Base-by-base conservation (phyloP, 2,797 vertebrate genomes). In the Prunella strophiata region DNA sequence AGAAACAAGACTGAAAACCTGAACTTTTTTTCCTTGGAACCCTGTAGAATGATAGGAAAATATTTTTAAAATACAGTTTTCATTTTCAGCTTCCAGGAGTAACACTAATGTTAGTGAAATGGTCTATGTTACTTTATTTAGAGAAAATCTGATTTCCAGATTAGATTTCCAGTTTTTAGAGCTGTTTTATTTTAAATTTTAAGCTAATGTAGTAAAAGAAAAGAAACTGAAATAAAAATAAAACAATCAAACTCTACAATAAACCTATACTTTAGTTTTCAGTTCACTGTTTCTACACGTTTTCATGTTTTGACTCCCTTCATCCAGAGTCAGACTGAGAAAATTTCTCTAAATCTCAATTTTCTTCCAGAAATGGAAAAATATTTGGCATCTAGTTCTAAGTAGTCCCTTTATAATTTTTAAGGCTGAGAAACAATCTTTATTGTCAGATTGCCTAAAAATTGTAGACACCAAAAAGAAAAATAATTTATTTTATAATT, bases 1-100 rank as follows among this genome's bases (percentile, higher is more conserved):
- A 91, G 88, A 92, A 94, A 86, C 12, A 54, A 90, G 88, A 81
- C 32, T 58, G 76, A 75, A 94, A 92, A 88, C n/a, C 32, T 66
- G 54, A 90, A 65, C 12, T 30, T 82, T 34, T 89, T 85, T 77
- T n/a, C 34, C 5, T 48, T 85, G 73, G 62, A 86, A 83, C 13
- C 29, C 59, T 72, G 66, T 62, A 65, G 58, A 75, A 86, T 72
- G 27, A 72, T 8, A 72, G 5, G 12, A 83, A 89, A 89, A 85
- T 79, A 58, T 74, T 93, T 85, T 80, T 40, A 16, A 93, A 79
- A 74, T 34, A 4, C 2, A 13, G 26, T 81, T 93, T 83, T 74
- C 5, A 42, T 82, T 93, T 90, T 68, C 65, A 89, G 38, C 58
- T 89, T 91, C 30, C 34, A 78, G 58, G 8, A 89, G 62, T 42